Base-by-base conservation (phyloP, 2,888 invertebrate genomes). In the Lithophane semibrunnea region DNA sequence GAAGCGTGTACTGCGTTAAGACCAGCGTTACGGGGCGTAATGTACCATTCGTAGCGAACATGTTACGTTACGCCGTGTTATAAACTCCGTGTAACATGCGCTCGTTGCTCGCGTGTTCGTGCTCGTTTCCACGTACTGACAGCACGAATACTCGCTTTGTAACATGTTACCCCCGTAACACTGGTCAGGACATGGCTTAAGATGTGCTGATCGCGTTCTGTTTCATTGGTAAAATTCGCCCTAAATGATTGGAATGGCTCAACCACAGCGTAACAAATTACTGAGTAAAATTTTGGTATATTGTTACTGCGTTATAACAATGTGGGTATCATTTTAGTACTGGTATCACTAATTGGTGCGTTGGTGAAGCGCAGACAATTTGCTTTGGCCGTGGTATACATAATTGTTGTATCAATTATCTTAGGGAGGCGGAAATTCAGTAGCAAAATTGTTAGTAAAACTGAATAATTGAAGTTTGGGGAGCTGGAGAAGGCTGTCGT, bases 401-500 rank as follows among this genome's bases (percentile, higher is more conserved):
- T 47, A 52, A 61, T 77, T 60, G 52, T 44, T n/a, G 58, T 44
- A 37, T 79, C 52, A 18, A 60, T 69, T 70, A 49, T 60, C 16
- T 49, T 60, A 0, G 7, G 18, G 21, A 61, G 42, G n/a, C n/a
- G 13, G 1, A 16, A 58, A 49, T 79, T 29, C 21, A 3, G 44
- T 18, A 49, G 3, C n/a, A 47, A 13, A 42, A 3, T 8, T n/a
- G 0, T 65, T 18, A 18, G 10, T 16, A 64, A 24, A 44, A 60
- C 24, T 18, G 1, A 63, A 63, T 37, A 37, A 21, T 18, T 29
- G 5, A 37, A 5, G 18, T 37, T 61, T 2, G 37, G 12, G 52
- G 21, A 52, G 52, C 9, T 52, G 8, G 52, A 52, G 2, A 52
- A 52, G 52, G 18, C 37, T 21, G 18, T 63, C 12, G 21, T 65